Conservation (phyloP, 2,113 vertebrate genomes). For the Rhineura floridana region DNA sequence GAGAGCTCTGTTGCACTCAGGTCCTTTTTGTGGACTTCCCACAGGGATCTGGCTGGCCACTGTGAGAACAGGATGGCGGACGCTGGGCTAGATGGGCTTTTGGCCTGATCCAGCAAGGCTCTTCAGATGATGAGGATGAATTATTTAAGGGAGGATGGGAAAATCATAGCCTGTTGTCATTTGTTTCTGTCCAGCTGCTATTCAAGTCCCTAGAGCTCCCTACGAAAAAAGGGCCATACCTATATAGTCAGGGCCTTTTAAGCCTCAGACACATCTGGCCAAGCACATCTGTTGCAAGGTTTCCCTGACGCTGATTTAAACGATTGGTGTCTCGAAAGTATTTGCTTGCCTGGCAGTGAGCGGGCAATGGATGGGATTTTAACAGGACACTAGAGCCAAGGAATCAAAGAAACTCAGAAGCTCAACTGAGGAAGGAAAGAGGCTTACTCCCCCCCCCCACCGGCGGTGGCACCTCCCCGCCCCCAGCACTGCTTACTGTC, state of each 20-base stretch:
- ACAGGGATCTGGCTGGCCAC: no score
- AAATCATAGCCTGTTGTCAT: not conserved
- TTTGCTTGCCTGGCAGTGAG: not conserved
- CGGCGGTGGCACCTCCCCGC: not conserved
- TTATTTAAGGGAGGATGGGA: not conserved
- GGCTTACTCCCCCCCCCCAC: not conserved
- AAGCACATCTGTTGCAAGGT: not conserved
- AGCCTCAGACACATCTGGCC: not conserved
- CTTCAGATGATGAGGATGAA: no score
- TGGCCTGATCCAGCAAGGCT: no score
- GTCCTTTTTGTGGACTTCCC: no score
- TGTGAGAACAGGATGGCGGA: no score
- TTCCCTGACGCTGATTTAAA: not conserved
- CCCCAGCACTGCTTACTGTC: slow-evolving; percentile 11
- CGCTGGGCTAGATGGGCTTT: no score
- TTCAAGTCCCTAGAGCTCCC: not conserved
- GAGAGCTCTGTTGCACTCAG: no score
- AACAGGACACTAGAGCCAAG: not conserved
- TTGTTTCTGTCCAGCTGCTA: not conserved
- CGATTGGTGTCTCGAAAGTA: not conserved
- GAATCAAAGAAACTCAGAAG: not conserved
- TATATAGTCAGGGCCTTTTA: not conserved
- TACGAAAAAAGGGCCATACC: not conserved
- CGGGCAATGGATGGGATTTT: not conserved
- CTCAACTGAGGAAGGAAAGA: slow-evolving; percentile 22